Evolutionary conservation across 2,113 vertebrate species (phyloP), one percentile per base, ranked within the genome.

Genomic region (Eubucco bourcierii): DNA sequence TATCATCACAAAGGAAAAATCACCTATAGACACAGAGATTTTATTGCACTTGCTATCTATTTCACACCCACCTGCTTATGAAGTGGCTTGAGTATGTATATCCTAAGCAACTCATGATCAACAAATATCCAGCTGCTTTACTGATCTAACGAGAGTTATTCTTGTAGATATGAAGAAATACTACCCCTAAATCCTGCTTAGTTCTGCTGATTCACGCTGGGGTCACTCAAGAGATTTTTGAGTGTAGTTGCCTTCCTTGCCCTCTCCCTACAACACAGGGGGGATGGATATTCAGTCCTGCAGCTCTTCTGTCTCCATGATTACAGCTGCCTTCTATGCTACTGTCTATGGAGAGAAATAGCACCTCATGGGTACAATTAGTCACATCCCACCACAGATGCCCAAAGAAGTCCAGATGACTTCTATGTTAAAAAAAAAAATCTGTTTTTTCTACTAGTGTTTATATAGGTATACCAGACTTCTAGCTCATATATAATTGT

Each of bases 61-160:
- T 93, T 94, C 60, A 95, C 78, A 76, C 78, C 88, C 87, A 92
- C 78, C 60, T 93, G 55, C 90, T 87, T 74, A 70, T 52, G 74
- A 65, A 82, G 23, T 34, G 44, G 9, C 52, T 92, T 2, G 3
- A 78, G n/a, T 76, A 61, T n/a, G 63, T 37, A 70, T 66, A 84
- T 76, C 44, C 59, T 91, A 56, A 86, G 64, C 39, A 71, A 34
- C 33, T 91, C 58, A 47, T 3, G 10, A 86, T 85, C 76, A 46
- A 88, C 90, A 94, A 93, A 83, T 83, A 93, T 47, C 60, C 81
- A 83, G 27, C 47, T 79, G 60, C 52, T 93, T 87, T 92, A 82
- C 18, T 0, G 0, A 67, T 52, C 64, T 59, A 78, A 60, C 31
- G 58, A 83, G n/a, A 83, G 7, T 15, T 78, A 4, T 66, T 65